Conservation (phyloP, 1,140 invertebrate genomes). For the Anagrus nilaparvatae region DNA sequence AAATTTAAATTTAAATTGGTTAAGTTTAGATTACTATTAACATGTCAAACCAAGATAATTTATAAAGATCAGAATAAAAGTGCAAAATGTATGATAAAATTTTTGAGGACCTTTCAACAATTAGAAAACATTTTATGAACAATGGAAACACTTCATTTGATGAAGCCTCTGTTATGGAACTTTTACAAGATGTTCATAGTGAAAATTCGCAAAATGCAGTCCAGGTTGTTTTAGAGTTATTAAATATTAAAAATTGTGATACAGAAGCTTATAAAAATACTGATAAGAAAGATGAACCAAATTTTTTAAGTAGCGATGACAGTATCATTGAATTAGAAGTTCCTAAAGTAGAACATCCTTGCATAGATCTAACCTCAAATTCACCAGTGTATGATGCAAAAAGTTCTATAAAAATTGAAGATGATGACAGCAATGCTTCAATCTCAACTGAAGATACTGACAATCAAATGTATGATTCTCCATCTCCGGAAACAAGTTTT, state of each 20-base stretch:
- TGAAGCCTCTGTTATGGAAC: slow-evolving; percentile 9
- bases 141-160: slow-evolving; percentile 8
- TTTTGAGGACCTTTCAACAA: slow-evolving; percentile 8
- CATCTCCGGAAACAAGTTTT: neutral
- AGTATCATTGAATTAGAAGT: slow-evolving; percentile 11
- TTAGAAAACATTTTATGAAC: slow-evolving; percentile 4
- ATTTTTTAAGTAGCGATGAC: too few relatives aligned
- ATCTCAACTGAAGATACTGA: neutral
- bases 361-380: slow-evolving; percentile 8
- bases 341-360: slow-evolving; percentile 1
- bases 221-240: slow-evolving; percentile 5
- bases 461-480: neutral
- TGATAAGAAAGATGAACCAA: slow-evolving; percentile 7
- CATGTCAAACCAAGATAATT: too few relatives aligned
- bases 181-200: slow-evolving; percentile 8
- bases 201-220: neutral
- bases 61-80: too few relatives aligned
- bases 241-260: slow-evolving; percentile 7
- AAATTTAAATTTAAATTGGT: too few relatives aligned
- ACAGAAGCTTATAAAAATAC: neutral
- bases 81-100: slow-evolving; percentile 13
- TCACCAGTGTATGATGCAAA: slow-evolving; percentile 2
- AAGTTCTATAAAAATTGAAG: neutral
- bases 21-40: too few relatives aligned
- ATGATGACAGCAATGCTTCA: neutral